These are phyloP conservation scores for Acleris emargana DNA, from an alignment of 2,888 invertebrate species.

Conservation along the genomic window DNA sequence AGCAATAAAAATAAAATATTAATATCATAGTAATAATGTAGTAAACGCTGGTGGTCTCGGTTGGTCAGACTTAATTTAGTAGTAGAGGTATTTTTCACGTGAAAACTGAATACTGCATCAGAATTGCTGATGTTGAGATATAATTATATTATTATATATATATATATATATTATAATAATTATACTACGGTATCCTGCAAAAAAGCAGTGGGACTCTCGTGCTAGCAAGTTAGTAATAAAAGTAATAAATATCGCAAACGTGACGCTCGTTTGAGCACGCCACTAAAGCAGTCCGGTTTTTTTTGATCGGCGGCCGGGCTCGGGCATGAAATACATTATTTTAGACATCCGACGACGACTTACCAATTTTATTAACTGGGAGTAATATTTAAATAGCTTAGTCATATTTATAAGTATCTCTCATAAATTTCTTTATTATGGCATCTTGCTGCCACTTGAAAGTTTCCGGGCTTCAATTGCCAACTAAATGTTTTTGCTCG, in stretches of 20 bases:
- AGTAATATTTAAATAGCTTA: slow-evolving; percentile 27
- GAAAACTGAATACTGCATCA: too few relatives aligned
- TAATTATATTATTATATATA: too few relatives aligned
- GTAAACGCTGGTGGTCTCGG: too few relatives aligned
- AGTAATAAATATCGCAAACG: slow-evolving; percentile 36
- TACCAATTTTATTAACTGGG: slow-evolving; percentile 31
- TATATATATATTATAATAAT: too few relatives aligned
- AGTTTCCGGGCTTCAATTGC: slow-evolving; percentile 30
- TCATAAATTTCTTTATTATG: slow-evolving; percentile 28
- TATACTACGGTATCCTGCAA: background rate
- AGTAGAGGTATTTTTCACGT: too few relatives aligned
- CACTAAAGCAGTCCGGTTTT: slow-evolving; percentile 40
- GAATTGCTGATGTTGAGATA: background rate
- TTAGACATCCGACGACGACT: slow-evolving; percentile 37
- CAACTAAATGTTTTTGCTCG: slow-evolving; percentile 15
- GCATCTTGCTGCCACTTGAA: slow-evolving; percentile 30
- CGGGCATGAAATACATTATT: slow-evolving; percentile 41
- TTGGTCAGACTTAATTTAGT: too few relatives aligned
- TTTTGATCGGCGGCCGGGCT: slow-evolving; percentile 41
- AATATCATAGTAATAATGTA: too few relatives aligned
- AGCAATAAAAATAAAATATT: too few relatives aligned
- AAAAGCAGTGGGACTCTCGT: background rate
- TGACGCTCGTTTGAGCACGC: slow-evolving; percentile 40
- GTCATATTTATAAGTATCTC: slow-evolving; percentile 25
- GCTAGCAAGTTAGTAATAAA: slow-evolving; percentile 31